Base-by-base conservation (phyloP, 2,888 invertebrate genomes). In the Tortrix viridana region DNA sequence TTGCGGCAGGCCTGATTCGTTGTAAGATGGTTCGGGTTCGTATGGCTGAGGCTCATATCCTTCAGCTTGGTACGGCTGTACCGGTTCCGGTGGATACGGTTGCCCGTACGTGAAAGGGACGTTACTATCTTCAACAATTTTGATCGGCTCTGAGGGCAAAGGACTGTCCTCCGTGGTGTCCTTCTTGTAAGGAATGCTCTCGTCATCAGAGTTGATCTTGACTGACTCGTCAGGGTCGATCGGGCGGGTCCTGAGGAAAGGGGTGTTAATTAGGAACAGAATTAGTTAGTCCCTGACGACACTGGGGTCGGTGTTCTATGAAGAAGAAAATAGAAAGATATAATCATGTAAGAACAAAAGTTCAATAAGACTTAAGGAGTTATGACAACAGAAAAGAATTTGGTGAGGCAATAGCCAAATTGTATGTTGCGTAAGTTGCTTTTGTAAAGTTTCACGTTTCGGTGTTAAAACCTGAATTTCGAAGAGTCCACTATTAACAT, bases 111-210 rank as follows among this genome's bases (percentile, higher is more conserved):
- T 75, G 55, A 75, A 86, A 0, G 71, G 75, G 1, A 73, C 73
- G 3, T 74, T 71, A n/a, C 67, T 67, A 38, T 72, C 79, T 54
- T 85, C 85, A 0, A 71, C 75, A 0, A 86, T 81, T 56, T 84
- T 81, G 1, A 89, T 78, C 0, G 83, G 77, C 0, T 89, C 89
- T 0, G 85, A 81, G 0, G 89, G 89, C 48, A 84, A 80, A 0
- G 92, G 92, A 41, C 83, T 87, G 63, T 90, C 90, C 68, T 89
- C 89, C 0, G 58, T 53, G 1, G 80, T 69, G 60, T 89, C 90
- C 67, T 91, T 92, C 77, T 92, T 92, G 80, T 92, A 92, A 0
- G 91, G 91, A 48, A 92, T 85, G 68, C 91, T 91, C 3, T 92
- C 91, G 58, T 91, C 90, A 54, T 92, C 92, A 0, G 91, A 91